Evolutionary conservation across 2,888 invertebrate species (phyloP).

Genomic region (Scaptomyza caliginosa): DNA sequence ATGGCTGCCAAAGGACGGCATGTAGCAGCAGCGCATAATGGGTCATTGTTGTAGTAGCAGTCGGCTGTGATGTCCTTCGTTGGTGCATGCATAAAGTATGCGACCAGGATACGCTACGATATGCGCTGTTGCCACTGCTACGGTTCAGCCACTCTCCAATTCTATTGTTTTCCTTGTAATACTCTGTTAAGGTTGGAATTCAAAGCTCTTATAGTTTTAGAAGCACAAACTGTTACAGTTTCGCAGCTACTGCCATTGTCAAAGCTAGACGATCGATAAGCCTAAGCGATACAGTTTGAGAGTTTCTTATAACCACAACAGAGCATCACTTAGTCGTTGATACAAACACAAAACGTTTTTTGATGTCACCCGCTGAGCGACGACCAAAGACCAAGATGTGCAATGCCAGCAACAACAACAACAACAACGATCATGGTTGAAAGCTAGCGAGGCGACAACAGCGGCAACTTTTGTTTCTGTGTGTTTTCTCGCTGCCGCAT

Average conservation of each 20-base stretch:
- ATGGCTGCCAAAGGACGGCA: conserved; percentile 47
- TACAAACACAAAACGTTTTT: conserved; percentile 3
- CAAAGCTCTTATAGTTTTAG: no score
- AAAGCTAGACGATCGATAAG: neutral
- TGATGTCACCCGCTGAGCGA: conserved; percentile 53
- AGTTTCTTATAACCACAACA: neutral
- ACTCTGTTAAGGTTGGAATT: neutral
- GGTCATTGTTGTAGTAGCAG: conserved; percentile 61
- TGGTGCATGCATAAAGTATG: conserved; percentile 73
- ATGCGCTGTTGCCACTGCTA: conserved; percentile 48
- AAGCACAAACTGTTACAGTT: no score
- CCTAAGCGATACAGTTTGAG: neutral
- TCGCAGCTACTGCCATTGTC: no score
- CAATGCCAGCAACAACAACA: conserved; percentile 7
- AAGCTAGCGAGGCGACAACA: conserved; percentile 53
- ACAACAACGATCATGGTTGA: conserved; percentile 21
- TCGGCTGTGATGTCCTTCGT: conserved; percentile 50
- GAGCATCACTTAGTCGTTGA: neutral
- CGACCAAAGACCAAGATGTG: conserved; percentile 39
- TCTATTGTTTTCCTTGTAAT: neutral
- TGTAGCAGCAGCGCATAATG: conserved; percentile 53
- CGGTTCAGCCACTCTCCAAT: conserved; percentile 23
- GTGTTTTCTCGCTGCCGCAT: conserved; percentile 29
- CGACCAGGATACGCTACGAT: conserved; percentile 59
- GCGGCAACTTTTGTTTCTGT: conserved; percentile 51